Evolutionary conservation across 1,140 invertebrate species (phyloP).

Genomic region (Achroia grisella): DNA sequence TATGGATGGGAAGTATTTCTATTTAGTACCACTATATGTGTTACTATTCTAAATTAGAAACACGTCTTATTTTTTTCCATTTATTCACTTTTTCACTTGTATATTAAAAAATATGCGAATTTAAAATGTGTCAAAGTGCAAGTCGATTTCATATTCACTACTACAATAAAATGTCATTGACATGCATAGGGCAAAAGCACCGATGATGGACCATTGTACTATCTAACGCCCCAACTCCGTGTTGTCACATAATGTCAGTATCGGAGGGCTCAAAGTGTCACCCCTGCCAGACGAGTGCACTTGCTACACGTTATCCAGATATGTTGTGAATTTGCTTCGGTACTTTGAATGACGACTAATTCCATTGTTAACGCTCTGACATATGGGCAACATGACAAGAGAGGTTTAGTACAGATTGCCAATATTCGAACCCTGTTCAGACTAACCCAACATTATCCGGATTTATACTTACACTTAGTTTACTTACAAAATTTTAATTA

Average conservation of each 20-base stretch:
- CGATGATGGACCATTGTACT: slow-evolving; percentile 59
- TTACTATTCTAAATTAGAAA: no score
- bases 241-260: slow-evolving; percentile 68
- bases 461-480: no score
- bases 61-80: no score
- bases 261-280: slow-evolving; percentile 65
- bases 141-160: slow-evolving; percentile 18
- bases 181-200: slow-evolving; percentile 42
- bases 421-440: slow-evolving; percentile 30
- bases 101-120: no score
- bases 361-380: slow-evolving; percentile 61
- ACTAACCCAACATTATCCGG: slow-evolving; percentile 4
- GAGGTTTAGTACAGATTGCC: slow-evolving; percentile 50
- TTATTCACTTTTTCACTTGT: no score
- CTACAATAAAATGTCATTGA: slow-evolving; percentile 29
- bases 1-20: no score
- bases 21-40: no score
- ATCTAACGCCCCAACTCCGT: slow-evolving; percentile 33
- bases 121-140: background rate
- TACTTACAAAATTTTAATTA: no score
- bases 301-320: slow-evolving; percentile 63
- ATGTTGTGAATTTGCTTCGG: slow-evolving; percentile 57
- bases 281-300: slow-evolving; percentile 61
- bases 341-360: slow-evolving; percentile 71
- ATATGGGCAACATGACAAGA: slow-evolving; percentile 60